Evolutionary conservation across 1,140 invertebrate genomes (phyloP).

Genomic region (Philotrypesis tridentata): DNA sequence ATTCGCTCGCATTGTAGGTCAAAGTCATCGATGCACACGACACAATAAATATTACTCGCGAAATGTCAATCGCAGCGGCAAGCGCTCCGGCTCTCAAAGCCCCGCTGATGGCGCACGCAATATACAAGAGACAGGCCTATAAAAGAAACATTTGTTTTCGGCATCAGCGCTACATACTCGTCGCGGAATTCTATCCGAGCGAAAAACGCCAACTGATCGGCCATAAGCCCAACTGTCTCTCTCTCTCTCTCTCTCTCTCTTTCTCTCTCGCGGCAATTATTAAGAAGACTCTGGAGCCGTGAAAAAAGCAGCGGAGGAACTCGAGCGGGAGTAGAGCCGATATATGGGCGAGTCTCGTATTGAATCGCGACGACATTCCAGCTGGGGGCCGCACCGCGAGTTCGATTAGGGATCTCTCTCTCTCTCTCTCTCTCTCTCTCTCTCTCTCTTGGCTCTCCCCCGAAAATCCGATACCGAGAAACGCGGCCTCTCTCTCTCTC

Average conservation of each 20-base stretch:
- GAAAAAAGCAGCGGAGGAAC: slow-evolving; percentile 29
- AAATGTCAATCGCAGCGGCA: too few species aligned
- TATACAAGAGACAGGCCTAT: background rate
- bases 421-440: too few species aligned
- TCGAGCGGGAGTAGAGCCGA: background rate
- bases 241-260: too few species aligned
- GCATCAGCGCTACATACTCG: background rate
- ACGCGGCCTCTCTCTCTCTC: background rate
- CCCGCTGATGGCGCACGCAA: too few species aligned
- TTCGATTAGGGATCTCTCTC: slow-evolving; percentile 19
- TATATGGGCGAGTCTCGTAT: background rate
- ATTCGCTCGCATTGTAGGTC: too few species aligned
- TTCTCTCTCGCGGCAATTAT: slow-evolving; percentile 8
- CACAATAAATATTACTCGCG: too few species aligned
- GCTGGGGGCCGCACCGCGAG: background rate
- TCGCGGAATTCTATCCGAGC: slow-evolving; percentile 32
- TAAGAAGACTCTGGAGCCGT: background rate
- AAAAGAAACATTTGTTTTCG: slow-evolving; percentile 37
- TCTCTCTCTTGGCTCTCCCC: too few species aligned
- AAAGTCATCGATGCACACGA: too few species aligned
- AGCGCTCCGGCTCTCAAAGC: too few species aligned
- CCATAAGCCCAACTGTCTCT: background rate
- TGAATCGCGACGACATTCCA: slow-evolving; percentile 33
- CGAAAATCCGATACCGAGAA: slow-evolving; percentile 41
- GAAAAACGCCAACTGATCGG: slow-evolving; percentile 12